These are phyloP conservation scores for Hirtodrosophila confusa DNA, from an alignment of 2,888 invertebrate genomes.

Conservation along the genomic window DNA sequence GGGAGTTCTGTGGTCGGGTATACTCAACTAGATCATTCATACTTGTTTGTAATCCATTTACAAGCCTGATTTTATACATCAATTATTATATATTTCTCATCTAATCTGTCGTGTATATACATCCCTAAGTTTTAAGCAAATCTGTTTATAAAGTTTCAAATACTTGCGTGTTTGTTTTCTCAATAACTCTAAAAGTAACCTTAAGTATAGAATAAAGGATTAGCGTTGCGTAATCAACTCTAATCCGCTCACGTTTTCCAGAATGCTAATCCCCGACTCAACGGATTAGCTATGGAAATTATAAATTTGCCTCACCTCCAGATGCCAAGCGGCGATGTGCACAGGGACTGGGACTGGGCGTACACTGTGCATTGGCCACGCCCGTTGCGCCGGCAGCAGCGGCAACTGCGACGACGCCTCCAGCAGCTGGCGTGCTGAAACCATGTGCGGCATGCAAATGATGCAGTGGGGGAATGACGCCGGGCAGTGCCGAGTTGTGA, in stretches of 20 bases:
- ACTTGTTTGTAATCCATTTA: too few species aligned
- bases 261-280: slow-evolving; percentile 20
- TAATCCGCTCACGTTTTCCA: neutral
- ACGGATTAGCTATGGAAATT: neutral
- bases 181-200: neutral
- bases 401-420: slow-evolving; percentile 37
- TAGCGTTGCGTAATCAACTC: neutral
- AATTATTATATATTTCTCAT: too few species aligned
- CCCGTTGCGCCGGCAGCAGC: slow-evolving; percentile 32
- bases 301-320: slow-evolving; percentile 76
- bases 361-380: slow-evolving; percentile 61
- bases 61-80: too few species aligned
- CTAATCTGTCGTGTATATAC: too few species aligned
- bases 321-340: slow-evolving; percentile 87
- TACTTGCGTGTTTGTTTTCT: too few species aligned
- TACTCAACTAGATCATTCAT: too few species aligned
- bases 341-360: slow-evolving; percentile 85
- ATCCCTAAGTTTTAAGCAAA: too few species aligned
- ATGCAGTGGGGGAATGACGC: slow-evolving; percentile 86
- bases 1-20: too few species aligned
- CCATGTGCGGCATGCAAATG: slow-evolving; percentile 75
- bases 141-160: too few species aligned
- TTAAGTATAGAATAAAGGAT: neutral
- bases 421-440: slow-evolving; percentile 54
- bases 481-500: slow-evolving; percentile 85